A percentile compares a stretch with the other conserved stretches of the same genome.
Conservation (phyloP, 2,888 invertebrate genomes). For the Spisula solida region DNA sequence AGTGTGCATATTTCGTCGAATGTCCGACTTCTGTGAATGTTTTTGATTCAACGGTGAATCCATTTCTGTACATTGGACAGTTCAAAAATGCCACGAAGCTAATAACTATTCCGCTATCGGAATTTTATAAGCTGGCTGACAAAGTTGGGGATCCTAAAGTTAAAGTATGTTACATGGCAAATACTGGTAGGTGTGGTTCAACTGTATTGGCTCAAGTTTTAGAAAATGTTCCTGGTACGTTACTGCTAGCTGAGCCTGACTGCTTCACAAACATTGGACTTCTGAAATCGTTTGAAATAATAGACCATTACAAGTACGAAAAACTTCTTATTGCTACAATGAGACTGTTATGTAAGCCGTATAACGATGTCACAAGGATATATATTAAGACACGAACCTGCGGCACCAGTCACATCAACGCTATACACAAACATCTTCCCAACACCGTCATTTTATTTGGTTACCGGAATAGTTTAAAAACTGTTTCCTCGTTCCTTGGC, state of each 20-base stretch:
- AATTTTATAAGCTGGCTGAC: constrained; percentile 67
- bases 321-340: constrained; percentile 56
- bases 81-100: constrained; percentile 64
- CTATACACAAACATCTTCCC: constrained; percentile 61
- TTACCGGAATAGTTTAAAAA: constrained; percentile 70
- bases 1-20: constrained; percentile 71
- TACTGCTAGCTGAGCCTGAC: constrained; percentile 73
- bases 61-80: constrained; percentile 75
- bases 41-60: constrained; percentile 62
- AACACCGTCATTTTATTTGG: constrained; percentile 66
- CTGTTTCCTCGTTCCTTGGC: constrained; percentile 66
- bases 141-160: constrained; percentile 64
- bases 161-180: constrained; percentile 69
- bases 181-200: constrained; percentile 77
- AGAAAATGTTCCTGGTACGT: constrained; percentile 69
- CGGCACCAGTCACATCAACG: constrained; percentile 51
- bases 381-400: constrained; percentile 69
- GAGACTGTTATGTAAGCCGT: constrained; percentile 63
- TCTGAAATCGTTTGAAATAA: constrained; percentile 27
- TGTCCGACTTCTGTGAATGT: constrained; percentile 61
- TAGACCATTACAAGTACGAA: constrained; percentile 49
- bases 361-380: constrained; percentile 51
- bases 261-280: constrained; percentile 64
- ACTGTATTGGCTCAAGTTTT: constrained; percentile 73
- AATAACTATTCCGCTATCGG: constrained; percentile 65